phyloP scores from a whole-genome alignment of 2,797 vertebrate species.

The Muscicapa comitata region DNA sequence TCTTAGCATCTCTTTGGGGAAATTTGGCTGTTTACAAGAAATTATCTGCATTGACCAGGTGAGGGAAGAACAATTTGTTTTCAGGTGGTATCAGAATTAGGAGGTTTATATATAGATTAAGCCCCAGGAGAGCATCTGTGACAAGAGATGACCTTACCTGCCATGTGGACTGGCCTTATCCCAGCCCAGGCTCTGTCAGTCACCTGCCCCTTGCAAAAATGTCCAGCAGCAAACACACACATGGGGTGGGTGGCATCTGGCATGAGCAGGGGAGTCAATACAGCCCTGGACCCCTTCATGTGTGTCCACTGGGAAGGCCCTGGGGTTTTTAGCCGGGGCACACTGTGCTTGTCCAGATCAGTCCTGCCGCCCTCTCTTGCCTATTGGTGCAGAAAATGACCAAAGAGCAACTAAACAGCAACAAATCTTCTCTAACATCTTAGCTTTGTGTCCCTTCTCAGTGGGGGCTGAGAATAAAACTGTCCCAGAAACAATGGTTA shows the following conservation, averaged over 20 bases:
- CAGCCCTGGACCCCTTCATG: rapidly evolving
- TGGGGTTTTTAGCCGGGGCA: neutral
- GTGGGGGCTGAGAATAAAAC: neutral
- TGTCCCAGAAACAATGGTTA: neutral
- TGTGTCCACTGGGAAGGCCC: neutral
- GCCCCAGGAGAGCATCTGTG: neutral
- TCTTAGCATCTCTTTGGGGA: neutral
- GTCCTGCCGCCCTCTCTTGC: neutral
- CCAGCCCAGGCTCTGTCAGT: rapidly evolving
- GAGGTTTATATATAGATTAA: neutral
- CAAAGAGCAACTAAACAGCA: neutral
- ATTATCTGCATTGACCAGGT: neutral
- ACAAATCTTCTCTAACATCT: neutral
- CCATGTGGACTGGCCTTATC: neutral
- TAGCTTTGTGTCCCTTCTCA: neutral
- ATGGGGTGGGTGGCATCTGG: neutral
- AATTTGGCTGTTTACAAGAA: neutral
- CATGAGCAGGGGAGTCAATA: neutral
- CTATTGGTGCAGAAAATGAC: neutral
- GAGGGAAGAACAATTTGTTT: neutral
- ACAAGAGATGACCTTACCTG: neutral
- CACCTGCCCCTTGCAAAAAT: neutral
- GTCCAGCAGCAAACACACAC: neutral
- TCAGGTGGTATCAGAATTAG: neutral
- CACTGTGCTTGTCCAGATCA: neutral